phyloP scores from a whole-genome alignment of 2,113 vertebrate species.

The Callionymus lyra region DNA sequence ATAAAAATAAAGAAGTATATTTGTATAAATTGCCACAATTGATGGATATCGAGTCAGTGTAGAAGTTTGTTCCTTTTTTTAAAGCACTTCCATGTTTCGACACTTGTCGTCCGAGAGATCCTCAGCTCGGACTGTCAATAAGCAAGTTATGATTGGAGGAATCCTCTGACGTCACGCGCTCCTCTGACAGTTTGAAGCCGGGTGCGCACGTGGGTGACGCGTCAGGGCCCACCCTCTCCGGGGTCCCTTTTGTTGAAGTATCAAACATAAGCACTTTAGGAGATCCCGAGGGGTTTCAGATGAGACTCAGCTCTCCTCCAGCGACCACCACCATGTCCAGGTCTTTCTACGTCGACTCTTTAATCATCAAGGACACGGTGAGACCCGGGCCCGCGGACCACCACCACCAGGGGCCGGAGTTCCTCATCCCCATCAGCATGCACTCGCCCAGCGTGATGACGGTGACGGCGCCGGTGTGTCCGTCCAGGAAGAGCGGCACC shows the following conservation, averaged over 20 bases:
- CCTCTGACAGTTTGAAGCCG: slow-evolving; percentile 70
- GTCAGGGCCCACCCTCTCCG: slow-evolving; percentile 87
- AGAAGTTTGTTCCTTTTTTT: background rate
- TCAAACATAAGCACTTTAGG: slow-evolving; percentile 88
- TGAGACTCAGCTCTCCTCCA: slow-evolving; percentile 50
- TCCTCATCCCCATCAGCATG: slow-evolving; percentile 89
- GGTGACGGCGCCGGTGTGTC: slow-evolving; percentile 77
- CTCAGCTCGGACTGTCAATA: slow-evolving; percentile 54
- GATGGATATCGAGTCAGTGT: too few species aligned
- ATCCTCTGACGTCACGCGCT: slow-evolving; percentile 80
- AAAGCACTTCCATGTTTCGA: slow-evolving; percentile 13
- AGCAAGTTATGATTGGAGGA: slow-evolving; percentile 69
- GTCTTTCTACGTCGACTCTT: slow-evolving; percentile 96
- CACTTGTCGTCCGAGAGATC: slow-evolving; percentile 25
- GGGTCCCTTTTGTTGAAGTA: slow-evolving; percentile 93
- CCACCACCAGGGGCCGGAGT: slow-evolving; percentile 75
- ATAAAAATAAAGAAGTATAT: too few species aligned
- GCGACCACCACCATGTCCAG: slow-evolving; percentile 77
- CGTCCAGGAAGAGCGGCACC: slow-evolving; percentile 84
- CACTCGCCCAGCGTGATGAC: slow-evolving; percentile 85
- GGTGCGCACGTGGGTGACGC: slow-evolving; percentile 85
- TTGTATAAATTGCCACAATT: too few species aligned
- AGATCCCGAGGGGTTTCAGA: slow-evolving; percentile 75
- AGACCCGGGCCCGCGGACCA: slow-evolving; percentile 74
- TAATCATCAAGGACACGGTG: slow-evolving; percentile 94